Base-by-base conservation (phyloP, 1,140 invertebrate species). In the Hylaeus volcanicus region DNA sequence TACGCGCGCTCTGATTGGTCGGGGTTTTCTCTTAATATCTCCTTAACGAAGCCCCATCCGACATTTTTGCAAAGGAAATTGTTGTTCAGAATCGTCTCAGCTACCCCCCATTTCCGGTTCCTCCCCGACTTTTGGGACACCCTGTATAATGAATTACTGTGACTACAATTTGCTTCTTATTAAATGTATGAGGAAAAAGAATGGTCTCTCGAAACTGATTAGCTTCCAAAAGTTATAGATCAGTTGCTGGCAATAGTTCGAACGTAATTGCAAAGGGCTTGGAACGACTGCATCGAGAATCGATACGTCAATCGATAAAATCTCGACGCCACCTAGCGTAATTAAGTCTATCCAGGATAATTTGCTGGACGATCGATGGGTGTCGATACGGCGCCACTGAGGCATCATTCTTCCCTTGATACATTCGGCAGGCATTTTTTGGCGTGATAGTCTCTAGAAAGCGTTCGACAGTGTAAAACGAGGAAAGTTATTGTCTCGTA, bases 321-420 rank as follows among this genome's bases (percentile, higher is more conserved):
- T 66, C 51, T 43, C 51, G 39, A 43, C 61, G 63, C 12, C 63
- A 45, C 8, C 61, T 51, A 9, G 74, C 6, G 63, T 66, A 75
- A 75, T 75, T 65, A 77, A 71, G 48, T 63, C 48, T 60, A 72
- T 39, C 68, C 45, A 51, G 48, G 58, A 78, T 78, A 78, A 78
- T 71, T 78, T 26, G 58, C n/a, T n/a, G 43, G n/a, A 61, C 56
- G 66, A 77, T 60, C 66, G 56, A 69, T 71, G 11, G 65, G 11
- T 60, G 65, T n/a, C 55, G 41, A 74, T 74, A 60, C 55, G 43
- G n/a, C 37, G 26, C 2, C 9, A 48, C 9, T 41, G 56, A 4
- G 5, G 53, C 48, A 8, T 51, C 15, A 51, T 51, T 71, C 43
- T 41, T 39, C 41, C n/a, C 1, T n/a, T 43, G 55, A 45, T 26